Percentiles rank a stretch among this genome's conserved stretches.
Evolutionary conservation across 92 coral and sea anemone species (phyloP).

Genomic region (Porites lobata): DNA sequence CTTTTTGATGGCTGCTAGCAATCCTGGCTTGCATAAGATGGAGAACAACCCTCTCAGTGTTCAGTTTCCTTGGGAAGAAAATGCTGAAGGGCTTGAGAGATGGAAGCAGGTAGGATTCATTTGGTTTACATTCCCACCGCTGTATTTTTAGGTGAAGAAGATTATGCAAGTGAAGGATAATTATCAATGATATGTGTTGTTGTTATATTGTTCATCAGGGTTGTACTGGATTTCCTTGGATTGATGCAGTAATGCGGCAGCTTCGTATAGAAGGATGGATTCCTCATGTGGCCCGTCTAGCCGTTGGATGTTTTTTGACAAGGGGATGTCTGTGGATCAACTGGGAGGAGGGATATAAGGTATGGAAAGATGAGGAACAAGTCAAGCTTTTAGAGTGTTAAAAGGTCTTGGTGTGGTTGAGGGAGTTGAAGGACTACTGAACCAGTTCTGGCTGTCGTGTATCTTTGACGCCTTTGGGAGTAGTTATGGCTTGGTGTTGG

Average conservation of each 20-base stretch:
- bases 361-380: not conserved
- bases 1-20: constrained; percentile 60
- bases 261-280: constrained; percentile 86
- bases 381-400: not conserved
- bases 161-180: too few relatives aligned
- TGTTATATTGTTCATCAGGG: constrained; percentile 42
- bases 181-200: not conserved
- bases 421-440: too few relatives aligned
- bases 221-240: constrained; percentile 89
- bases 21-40: constrained; percentile 73
- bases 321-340: constrained; percentile 91
- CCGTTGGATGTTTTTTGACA: constrained; percentile 88
- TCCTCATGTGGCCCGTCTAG: constrained; percentile 79
- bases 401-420: not conserved
- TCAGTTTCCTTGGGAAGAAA: constrained; percentile 85
- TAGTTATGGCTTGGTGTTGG: too few relatives aligned
- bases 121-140: not conserved
- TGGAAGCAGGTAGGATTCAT: constrained; percentile 76
- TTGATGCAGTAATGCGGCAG: constrained; percentile 87
- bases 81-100: constrained; percentile 53
- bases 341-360: constrained; percentile 94
- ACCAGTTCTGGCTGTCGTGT: too few relatives aligned
- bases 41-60: constrained; percentile 73
- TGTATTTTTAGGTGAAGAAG: too few relatives aligned
- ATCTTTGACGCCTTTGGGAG: too few relatives aligned